Evolutionary conservation across 1,140 invertebrate genomes (phyloP), one percentile per base, ranked within the genome.

Genomic region (Holcopasites calliopsidis): DNA sequence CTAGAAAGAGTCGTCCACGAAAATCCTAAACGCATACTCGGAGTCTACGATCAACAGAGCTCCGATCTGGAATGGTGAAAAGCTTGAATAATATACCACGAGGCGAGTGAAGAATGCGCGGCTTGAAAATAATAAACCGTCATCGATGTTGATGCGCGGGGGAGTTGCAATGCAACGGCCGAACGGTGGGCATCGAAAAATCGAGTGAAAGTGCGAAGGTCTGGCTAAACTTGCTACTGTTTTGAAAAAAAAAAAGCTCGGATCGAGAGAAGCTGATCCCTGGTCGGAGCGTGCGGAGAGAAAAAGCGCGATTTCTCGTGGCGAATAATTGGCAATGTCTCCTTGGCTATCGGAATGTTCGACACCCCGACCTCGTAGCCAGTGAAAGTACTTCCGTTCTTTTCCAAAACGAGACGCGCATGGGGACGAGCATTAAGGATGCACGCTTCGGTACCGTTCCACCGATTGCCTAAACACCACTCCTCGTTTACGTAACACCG

Each of bases 311-410:
- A 73, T 68, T 72, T 49, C 60, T 58, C 71, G 44, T 31, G 10
- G 65, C 42, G 57, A 69, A 73, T n/a, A n/a, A n/a, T 61, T 47
- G 33, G 18, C 55, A 38, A 42, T 61, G 75, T 50, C 52, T 77
- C 66, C 49, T 54, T 11, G 50, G 35, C 26, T 47, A 68, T 49
- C 11, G 80, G 66, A 64, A 58, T 79, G 65, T 60, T 82, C 79
- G 77, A 77, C 40, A 55, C 79, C 79, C 80, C 61, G 72, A 58
- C 55, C 77, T 71, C 83, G 83, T 80, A 82, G 80, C 62, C 68
- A 83, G 82, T 86, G 86, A 86, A 88, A 88, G 87, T 83, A 87
- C 86, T 89, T 90, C 87, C 88, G 88, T 78, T 88, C 82, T 85
- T 87, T 87, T 76, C 77, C 81, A 85, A 88, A 88, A 86, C 75